Conservation (phyloP, 2,113 vertebrate species). For the Saccopteryx bilineata region DNA sequence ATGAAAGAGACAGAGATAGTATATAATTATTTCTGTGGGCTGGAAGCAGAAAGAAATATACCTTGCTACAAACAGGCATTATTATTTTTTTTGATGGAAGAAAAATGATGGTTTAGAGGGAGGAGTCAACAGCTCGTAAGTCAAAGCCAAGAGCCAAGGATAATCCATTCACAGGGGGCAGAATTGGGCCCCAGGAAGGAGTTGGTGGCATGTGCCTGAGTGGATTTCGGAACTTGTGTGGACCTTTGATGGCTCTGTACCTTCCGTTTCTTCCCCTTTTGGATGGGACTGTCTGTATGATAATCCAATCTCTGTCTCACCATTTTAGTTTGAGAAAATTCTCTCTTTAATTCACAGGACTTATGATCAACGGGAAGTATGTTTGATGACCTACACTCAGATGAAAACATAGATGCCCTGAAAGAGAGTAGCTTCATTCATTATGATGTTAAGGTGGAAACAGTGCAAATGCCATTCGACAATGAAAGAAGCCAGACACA, state of each 20-base stretch:
- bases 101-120: not conserved
- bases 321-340: not conserved
- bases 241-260: not conserved
- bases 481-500: conserved; percentile 16
- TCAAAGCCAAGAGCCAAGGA: not conserved
- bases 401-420: not conserved
- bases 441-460: not conserved
- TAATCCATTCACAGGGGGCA: not conserved
- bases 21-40: not conserved
- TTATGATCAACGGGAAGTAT: not conserved
- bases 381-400: not conserved
- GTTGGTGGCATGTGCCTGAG: not conserved
- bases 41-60: not conserved
- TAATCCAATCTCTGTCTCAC: not conserved
- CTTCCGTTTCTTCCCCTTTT: not conserved
- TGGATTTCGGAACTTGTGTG: not conserved
- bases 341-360: not conserved
- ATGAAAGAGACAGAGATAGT: not conserved
- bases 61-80: not conserved
- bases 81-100: not conserved
- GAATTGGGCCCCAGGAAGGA: not conserved
- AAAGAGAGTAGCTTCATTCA: not conserved
- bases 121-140: not conserved
- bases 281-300: not conserved
- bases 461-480: not conserved